Percentiles rank a stretch among this genome's conserved stretches.
Conservation (phyloP, 2,888 invertebrate genomes). For the Euplexia lucipara region DNA sequence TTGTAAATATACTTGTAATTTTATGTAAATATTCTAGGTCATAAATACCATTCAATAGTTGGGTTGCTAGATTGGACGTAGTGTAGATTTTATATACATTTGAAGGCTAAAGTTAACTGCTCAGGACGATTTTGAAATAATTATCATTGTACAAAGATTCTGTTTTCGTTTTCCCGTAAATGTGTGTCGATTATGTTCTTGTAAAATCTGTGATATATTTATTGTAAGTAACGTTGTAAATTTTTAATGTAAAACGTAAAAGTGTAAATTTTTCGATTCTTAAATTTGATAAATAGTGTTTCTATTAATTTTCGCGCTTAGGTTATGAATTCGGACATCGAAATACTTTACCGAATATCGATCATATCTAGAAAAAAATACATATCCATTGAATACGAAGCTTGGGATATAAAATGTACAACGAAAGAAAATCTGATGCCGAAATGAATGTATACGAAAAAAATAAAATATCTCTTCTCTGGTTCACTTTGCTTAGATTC, state of each 20-base stretch:
- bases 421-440: conserved; percentile 77
- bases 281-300: conserved; percentile 69
- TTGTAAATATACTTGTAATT: conserved; percentile 76
- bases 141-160: conserved; percentile 64
- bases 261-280: conserved; percentile 76
- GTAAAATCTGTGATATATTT: conserved; percentile 91
- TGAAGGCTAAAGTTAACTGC: conserved; percentile 65
- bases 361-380: conserved; percentile 88
- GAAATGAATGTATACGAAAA: conserved; percentile 87
- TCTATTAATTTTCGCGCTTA: conserved; percentile 62
- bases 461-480: conserved; percentile 71
- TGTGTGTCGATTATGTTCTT: conserved; percentile 81
- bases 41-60: conserved; percentile 73
- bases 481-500: conserved; percentile 77
- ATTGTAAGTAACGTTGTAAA: conserved; percentile 88
- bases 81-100: conserved; percentile 82
- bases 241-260: conserved; percentile 75
- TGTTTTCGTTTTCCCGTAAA: conserved; percentile 61
- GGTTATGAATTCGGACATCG: conserved; percentile 68
- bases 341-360: conserved; percentile 73
- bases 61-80: conserved; percentile 80
- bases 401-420: conserved; percentile 77
- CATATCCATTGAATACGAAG: conserved; percentile 84
- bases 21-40: conserved; percentile 79
- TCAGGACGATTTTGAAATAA: conserved; percentile 65